Conservation (phyloP, 2,888 invertebrate species). For the Xestia sexstrigata region DNA sequence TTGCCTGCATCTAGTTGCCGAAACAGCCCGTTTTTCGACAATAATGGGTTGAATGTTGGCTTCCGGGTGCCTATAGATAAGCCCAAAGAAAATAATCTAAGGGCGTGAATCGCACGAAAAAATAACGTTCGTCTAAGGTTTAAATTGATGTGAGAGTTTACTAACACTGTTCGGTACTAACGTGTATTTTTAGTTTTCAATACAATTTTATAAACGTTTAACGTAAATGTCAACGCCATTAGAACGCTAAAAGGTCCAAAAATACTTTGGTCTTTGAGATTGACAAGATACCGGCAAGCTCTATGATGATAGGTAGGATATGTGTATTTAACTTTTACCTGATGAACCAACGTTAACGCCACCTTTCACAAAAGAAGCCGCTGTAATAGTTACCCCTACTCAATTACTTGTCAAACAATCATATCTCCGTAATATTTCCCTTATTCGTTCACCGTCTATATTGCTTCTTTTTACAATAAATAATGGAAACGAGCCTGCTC, state of each 20-base stretch:
- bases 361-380: neutral
- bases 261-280: neutral
- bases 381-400: conserved; percentile 6
- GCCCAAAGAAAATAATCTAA: too few relatives aligned
- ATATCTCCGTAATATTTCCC: conserved; percentile 32
- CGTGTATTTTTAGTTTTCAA: neutral
- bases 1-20: too few relatives aligned
- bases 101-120: too few relatives aligned
- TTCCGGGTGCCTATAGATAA: too few relatives aligned
- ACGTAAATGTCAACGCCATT: neutral
- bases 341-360: neutral
- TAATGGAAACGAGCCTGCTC: conserved; percentile 36
- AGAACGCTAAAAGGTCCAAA: neutral
- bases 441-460: conserved; percentile 34
- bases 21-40: too few relatives aligned
- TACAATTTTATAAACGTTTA: neutral
- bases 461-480: conserved; percentile 41
- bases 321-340: neutral
- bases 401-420: conserved; percentile 28
- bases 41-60: too few relatives aligned
- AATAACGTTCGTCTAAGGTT: too few relatives aligned
- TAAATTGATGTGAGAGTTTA: too few relatives aligned
- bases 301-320: neutral
- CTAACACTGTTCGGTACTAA: neutral
- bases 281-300: neutral